Evolutionary conservation across 2,113 vertebrate genomes (phyloP).

Genomic region (Triplophysa siluroides): DNA sequence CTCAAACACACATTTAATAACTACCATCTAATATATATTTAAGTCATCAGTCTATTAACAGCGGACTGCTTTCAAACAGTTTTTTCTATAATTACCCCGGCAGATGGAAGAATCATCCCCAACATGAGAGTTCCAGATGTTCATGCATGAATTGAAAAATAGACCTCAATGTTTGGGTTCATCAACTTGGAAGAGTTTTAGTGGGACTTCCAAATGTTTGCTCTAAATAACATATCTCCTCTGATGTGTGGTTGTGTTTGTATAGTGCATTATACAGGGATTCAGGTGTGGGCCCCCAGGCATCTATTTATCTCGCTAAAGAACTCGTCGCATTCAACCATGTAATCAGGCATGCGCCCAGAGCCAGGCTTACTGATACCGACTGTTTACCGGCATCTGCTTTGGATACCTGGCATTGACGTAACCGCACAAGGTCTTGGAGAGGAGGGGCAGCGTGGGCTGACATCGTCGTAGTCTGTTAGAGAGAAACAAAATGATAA

Average conservation of each 20-base stretch:
- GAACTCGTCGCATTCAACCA: slow-evolving; percentile 70
- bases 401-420: slow-evolving; percentile 71
- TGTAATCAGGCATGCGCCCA: slow-evolving; percentile 76
- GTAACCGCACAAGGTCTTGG: slow-evolving; percentile 57
- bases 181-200: slow-evolving; percentile 45
- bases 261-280: slow-evolving; percentile 65
- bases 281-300: slow-evolving; percentile 86
- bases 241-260: slow-evolving; percentile 52
- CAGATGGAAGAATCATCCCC: slow-evolving; percentile 7
- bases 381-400: slow-evolving; percentile 75
- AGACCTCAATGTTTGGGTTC: slow-evolving; percentile 15
- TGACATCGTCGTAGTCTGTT: slow-evolving; percentile 17
- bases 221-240: slow-evolving; percentile 30
- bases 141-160: slow-evolving; percentile 47
- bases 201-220: slow-evolving; percentile 39
- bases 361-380: slow-evolving; percentile 75
- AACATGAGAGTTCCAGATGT: slow-evolving; percentile 34
- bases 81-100: slow-evolving; percentile 1
- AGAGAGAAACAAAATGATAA: slow-evolving; percentile 21
- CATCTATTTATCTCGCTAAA: slow-evolving; percentile 68
- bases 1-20: not conserved
- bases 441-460: slow-evolving; percentile 56
- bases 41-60: not conserved
- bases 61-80: not conserved
- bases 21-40: not conserved